phyloP scores from a whole-genome alignment of 1,140 invertebrate species.

The Drosophila rhopaloa region DNA sequence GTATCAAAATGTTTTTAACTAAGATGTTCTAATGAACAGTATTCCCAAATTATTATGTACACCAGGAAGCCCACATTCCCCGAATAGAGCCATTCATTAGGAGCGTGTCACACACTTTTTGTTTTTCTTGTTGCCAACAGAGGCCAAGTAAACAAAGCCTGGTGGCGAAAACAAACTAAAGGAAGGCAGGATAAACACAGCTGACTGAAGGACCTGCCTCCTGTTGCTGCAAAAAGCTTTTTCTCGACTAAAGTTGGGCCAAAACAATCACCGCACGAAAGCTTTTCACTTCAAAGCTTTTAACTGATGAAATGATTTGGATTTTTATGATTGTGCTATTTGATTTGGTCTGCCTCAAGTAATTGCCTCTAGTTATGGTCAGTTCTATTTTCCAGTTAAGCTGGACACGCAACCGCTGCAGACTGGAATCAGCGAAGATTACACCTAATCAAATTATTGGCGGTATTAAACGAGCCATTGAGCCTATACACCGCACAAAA shows the following conservation, averaged over 20 bases:
- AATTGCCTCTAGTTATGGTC: slow-evolving; percentile 66
- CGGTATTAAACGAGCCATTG: slow-evolving; percentile 8
- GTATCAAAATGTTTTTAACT: too few relatives aligned
- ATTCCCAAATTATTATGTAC: neutral
- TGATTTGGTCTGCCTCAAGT: slow-evolving; percentile 37
- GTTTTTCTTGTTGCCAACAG: slow-evolving; percentile 8
- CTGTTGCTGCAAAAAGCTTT: slow-evolving; percentile 52
- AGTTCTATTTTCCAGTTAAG: slow-evolving; percentile 47
- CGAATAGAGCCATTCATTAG: slow-evolving; percentile 22
- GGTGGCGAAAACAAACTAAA: slow-evolving; percentile 4
- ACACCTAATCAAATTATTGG: slow-evolving; percentile 55
- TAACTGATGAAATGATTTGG: slow-evolving; percentile 15
- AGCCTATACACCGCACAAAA: slow-evolving; percentile 2
- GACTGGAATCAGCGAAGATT: slow-evolving; percentile 57
- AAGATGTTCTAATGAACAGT: too few relatives aligned
- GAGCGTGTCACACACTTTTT: neutral
- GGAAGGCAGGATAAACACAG: slow-evolving; percentile 29
- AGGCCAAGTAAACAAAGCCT: slow-evolving; percentile 51
- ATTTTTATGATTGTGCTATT: slow-evolving; percentile 23
- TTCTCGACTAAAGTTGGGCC: slow-evolving; percentile 6
- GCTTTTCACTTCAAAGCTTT: slow-evolving; percentile 22
- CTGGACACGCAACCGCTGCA: slow-evolving; percentile 26
- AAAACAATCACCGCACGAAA: neutral
- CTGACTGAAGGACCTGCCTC: slow-evolving; percentile 45
- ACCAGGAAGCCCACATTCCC: slow-evolving; percentile 1